phyloP scores from a whole-genome alignment of 2,888 invertebrate species.

The Emmelina monodactyla region DNA sequence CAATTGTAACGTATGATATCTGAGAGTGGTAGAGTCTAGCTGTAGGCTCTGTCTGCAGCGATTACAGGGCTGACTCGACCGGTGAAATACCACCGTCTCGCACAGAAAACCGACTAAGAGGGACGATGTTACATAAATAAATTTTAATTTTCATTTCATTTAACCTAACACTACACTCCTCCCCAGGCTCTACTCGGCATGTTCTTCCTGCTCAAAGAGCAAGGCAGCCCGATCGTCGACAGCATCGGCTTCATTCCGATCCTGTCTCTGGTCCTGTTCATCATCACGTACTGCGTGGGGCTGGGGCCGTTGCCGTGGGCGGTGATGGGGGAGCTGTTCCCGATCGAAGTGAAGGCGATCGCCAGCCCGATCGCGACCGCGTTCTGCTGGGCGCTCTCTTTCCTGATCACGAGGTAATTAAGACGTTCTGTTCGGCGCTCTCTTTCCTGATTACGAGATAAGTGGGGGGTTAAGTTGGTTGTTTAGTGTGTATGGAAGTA shows the following conservation, averaged over 20 bases:
- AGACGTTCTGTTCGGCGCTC: no score
- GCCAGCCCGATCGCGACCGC: conserved; percentile 80
- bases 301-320: conserved; percentile 86
- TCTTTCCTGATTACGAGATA: background rate
- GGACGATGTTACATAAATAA: no score
- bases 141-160: no score
- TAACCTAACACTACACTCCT: no score
- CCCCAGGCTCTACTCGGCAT: conserved; percentile 65
- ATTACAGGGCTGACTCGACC: no score
- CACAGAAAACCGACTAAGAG: no score
- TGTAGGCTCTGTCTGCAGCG: no score
- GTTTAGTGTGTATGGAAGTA: conserved; percentile 50
- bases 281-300: conserved; percentile 77
- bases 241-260: conserved; percentile 75
- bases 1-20: no score
- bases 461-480: background rate
- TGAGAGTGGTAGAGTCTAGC: no score
- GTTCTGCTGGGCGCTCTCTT: conserved; percentile 78
- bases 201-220: conserved; percentile 70
- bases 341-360: conserved; percentile 78
- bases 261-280: conserved; percentile 75
- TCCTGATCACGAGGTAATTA: conserved; percentile 77
- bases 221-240: conserved; percentile 35
- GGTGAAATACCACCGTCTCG: no score
- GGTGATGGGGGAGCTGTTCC: conserved; percentile 83